Evolutionary conservation across 2,113 vertebrate species (phyloP).

Genomic region (Semicossyphus pulcher): DNA sequence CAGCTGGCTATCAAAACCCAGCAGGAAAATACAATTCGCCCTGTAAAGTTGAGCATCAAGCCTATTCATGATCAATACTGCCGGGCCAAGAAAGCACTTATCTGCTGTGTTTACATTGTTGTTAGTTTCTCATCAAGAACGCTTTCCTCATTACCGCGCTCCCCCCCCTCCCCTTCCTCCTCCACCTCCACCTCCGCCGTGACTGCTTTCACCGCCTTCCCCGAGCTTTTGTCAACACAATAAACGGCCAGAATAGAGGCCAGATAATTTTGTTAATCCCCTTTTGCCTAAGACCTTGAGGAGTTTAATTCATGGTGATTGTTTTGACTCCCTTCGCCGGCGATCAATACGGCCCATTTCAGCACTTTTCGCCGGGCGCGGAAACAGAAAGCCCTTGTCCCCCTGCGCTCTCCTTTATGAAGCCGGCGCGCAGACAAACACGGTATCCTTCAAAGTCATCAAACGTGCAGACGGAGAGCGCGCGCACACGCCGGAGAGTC

Average conservation of each 20-base stretch:
- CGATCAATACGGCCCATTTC: constrained; percentile 78
- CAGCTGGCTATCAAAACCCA: constrained; percentile 74
- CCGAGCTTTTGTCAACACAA: constrained; percentile 67
- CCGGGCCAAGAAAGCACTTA: constrained; percentile 62
- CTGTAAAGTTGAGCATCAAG: constrained; percentile 63
- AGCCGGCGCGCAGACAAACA: constrained; percentile 42
- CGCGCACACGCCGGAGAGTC: constrained; percentile 15
- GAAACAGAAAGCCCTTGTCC: constrained; percentile 50
- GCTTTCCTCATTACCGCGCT: constrained; percentile 45
- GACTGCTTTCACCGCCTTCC: constrained; percentile 15
- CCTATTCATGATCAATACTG: constrained; percentile 73
- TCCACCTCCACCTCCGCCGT: neutral
- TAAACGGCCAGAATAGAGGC: constrained; percentile 60
- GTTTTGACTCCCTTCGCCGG: constrained; percentile 69
- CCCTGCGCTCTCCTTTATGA: constrained; percentile 41
- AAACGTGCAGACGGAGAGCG: constrained; percentile 26
- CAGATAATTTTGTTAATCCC: constrained; percentile 79
- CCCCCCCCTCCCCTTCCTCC: constrained; percentile 4
- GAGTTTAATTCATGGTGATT: constrained; percentile 81
- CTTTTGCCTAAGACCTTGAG: constrained; percentile 79
- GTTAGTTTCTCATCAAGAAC: constrained; percentile 69
- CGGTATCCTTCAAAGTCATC: constrained; percentile 63
- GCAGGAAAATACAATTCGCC: constrained; percentile 63
- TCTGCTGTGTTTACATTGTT: constrained; percentile 65
- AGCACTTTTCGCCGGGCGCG: constrained; percentile 63